A percentile compares a stretch with the other conserved stretches of the same genome.
Evolutionary conservation across 2,888 invertebrate species (phyloP).

Genomic region (Phalangium opilio): DNA sequence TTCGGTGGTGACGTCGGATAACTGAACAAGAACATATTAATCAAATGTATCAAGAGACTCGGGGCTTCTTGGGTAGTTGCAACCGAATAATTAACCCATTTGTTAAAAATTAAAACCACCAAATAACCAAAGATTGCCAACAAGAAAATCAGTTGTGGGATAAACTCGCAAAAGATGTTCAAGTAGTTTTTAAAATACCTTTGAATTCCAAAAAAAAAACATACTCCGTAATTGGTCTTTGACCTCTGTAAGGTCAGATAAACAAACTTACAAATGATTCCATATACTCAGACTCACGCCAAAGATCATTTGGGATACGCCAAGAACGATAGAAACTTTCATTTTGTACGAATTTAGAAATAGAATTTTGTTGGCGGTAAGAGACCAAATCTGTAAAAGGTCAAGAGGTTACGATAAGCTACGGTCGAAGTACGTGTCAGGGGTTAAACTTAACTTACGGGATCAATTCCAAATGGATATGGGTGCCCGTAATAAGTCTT

Average conservation of each 20-base stretch:
- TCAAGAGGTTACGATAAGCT: neutral
- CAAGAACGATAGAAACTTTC: slow-evolving; percentile 92
- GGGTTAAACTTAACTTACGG: slow-evolving; percentile 33
- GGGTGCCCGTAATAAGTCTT: slow-evolving; percentile 35
- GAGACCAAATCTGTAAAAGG: slow-evolving; percentile 23
- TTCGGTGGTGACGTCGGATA: slow-evolving; percentile 23
- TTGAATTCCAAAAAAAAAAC: slow-evolving; percentile 3
- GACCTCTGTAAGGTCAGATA: too few species aligned
- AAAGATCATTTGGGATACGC: slow-evolving; percentile 92
- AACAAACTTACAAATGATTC: slow-evolving; percentile 12
- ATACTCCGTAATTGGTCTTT: neutral
- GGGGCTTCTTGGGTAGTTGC: slow-evolving; percentile 57
- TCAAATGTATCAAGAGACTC: slow-evolving; percentile 89
- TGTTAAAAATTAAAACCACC: slow-evolving; percentile 82
- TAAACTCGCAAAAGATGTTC: slow-evolving; percentile 76
- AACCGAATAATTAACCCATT: slow-evolving; percentile 57
- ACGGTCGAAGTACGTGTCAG: neutral
- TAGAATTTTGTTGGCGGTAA: slow-evolving; percentile 45
- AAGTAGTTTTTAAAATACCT: slow-evolving; percentile 44
- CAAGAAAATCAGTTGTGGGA: slow-evolving; percentile 87
- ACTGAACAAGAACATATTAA: slow-evolving; percentile 94
- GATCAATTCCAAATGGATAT: slow-evolving; percentile 81
- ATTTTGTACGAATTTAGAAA: slow-evolving; percentile 90
- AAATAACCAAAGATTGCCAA: slow-evolving; percentile 85
- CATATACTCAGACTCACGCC: slow-evolving; percentile 25